These are phyloP conservation scores for Mormyrops attenuatus DNA, from an alignment of 2,797 vertebrate genomes.

Conservation along the genomic window DNA sequence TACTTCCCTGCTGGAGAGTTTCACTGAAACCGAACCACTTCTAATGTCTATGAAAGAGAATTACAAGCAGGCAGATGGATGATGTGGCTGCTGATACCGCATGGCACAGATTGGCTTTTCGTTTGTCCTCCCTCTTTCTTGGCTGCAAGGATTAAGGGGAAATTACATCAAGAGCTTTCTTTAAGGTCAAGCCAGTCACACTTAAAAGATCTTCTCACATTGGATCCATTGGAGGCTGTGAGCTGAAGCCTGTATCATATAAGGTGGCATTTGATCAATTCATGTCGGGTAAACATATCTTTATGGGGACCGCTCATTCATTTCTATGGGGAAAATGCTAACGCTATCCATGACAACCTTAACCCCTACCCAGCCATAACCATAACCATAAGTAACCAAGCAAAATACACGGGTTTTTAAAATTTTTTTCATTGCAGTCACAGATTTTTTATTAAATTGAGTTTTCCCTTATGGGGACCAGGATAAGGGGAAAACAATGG, in stretches of 20 bases:
- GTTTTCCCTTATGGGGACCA: too few relatives aligned
- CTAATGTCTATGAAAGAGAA: not conserved
- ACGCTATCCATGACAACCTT: not conserved
- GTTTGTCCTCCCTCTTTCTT: not conserved
- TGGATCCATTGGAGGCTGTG: not conserved
- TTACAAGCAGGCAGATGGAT: not conserved
- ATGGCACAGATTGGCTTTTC: conserved; percentile 11
- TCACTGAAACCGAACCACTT: not conserved
- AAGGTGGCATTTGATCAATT: not conserved
- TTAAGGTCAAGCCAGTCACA: not conserved
- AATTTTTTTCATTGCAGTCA: not conserved
- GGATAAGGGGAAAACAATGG: too few relatives aligned
- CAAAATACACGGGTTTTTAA: not conserved
- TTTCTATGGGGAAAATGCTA: not conserved
- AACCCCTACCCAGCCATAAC: not conserved
- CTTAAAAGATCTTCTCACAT: not conserved
- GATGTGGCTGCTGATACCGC: not conserved
- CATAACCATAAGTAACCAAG: not conserved
- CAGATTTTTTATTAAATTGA: too few relatives aligned
- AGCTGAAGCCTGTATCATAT: not conserved
- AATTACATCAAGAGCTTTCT: conserved; percentile 1
- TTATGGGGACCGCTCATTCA: not conserved
- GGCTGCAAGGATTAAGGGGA: conserved; percentile 1
- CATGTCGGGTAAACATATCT: not conserved
- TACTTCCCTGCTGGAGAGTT: not conserved